These are phyloP conservation scores for Drosophila ananassae DNA, from an alignment of 1,140 invertebrate genomes.

Conservation along the genomic window DNA sequence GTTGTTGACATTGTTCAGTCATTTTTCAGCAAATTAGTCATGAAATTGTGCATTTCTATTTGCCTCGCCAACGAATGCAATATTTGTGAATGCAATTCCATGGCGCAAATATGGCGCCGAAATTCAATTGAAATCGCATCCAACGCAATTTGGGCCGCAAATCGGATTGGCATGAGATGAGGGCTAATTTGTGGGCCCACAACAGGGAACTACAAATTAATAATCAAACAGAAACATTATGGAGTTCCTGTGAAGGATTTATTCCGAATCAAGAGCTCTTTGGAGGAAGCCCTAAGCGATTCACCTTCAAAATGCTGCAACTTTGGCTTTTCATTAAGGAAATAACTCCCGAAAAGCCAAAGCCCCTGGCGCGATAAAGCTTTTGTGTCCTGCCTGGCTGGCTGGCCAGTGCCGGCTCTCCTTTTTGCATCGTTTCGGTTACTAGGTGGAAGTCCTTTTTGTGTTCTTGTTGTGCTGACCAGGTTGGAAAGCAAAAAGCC, in stretches of 20 bases:
- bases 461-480: conserved; percentile 17
- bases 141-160: conserved; percentile 13
- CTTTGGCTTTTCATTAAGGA: conserved; percentile 41
- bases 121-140: conserved; percentile 31
- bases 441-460: conserved; percentile 12
- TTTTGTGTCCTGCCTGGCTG: conserved; percentile 33
- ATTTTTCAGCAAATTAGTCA: conserved; percentile 76
- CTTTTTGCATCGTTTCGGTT: conserved; percentile 46
- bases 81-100: conserved; percentile 41
- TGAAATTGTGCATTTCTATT: conserved; percentile 69
- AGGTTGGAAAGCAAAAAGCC: conserved; percentile 50
- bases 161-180: conserved; percentile 18
- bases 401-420: conserved; percentile 2
- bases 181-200: neutral
- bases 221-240: neutral
- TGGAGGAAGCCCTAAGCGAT: conserved; percentile 7
- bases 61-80: conserved; percentile 46
- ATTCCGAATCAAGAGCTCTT: neutral
- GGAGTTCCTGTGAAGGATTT: neutral
- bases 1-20: conserved; percentile 67
- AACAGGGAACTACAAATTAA: neutral
- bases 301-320: neutral
- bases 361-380: conserved; percentile 39
- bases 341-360: conserved; percentile 31
- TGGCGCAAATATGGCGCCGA: conserved; percentile 39